These are phyloP conservation scores for Heterodera schachtii DNA, from an alignment of 1,140 invertebrate species.

Conservation along the genomic window DNA sequence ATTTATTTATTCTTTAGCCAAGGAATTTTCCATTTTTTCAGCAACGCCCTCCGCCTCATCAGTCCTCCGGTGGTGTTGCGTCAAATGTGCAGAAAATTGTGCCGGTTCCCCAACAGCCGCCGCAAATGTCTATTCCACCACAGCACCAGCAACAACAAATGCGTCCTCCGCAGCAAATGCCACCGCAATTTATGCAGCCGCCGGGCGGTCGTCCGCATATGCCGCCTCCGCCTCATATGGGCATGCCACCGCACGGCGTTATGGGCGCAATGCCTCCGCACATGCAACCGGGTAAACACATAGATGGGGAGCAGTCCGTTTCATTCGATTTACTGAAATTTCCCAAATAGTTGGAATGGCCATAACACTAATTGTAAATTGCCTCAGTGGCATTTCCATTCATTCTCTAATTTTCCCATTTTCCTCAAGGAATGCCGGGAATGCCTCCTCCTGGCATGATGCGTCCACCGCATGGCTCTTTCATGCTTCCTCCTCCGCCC, in stretches of 20 bases:
- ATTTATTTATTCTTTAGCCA: not conserved
- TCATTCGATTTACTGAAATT: too few species aligned
- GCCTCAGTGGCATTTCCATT: not conserved
- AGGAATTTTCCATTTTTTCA: not conserved
- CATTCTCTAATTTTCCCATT: not conserved
- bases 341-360: too few species aligned
- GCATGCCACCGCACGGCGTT: slow-evolving; percentile 50
- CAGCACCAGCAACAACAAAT: not conserved
- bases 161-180: slow-evolving; percentile 16
- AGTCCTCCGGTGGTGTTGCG: slow-evolving; percentile 1
- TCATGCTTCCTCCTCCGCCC: slow-evolving; percentile 17
- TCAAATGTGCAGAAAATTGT: slow-evolving; percentile 37
- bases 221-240: slow-evolving; percentile 44
- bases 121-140: slow-evolving; percentile 10
- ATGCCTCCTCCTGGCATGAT: slow-evolving; percentile 36
- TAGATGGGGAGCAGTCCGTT: not conserved
- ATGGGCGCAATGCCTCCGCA: slow-evolving; percentile 29
- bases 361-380: not conserved
- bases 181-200: slow-evolving; percentile 22
- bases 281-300: not conserved
- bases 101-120: slow-evolving; percentile 6
- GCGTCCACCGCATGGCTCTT: not conserved
- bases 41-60: slow-evolving; percentile 3
- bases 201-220: slow-evolving; percentile 37
- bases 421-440: slow-evolving; percentile 20